Conservation (phyloP, 2,888 invertebrate genomes). For the Eupithecia abbreviata region DNA sequence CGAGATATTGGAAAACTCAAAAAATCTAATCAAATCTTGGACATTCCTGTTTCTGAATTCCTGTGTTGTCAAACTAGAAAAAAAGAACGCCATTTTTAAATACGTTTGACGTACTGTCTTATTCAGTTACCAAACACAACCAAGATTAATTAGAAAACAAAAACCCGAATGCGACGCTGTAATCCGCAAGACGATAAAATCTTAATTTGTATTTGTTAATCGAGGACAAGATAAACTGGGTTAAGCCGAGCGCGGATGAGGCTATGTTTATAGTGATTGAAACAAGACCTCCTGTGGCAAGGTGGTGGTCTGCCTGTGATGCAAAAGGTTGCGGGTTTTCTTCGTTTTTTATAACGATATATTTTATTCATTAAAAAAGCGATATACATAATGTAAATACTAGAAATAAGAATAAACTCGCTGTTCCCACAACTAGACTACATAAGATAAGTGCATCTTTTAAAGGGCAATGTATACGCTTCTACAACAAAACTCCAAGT, state of each 20-base stretch:
- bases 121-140: not conserved
- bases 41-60: too few species aligned
- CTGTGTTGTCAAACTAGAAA: too few species aligned
- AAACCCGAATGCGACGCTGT: not conserved
- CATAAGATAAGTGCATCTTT: too few species aligned
- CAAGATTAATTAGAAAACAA: constrained; percentile 10
- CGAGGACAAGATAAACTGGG: constrained; percentile 34
- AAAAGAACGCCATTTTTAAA: not conserved
- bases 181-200: constrained; percentile 30
- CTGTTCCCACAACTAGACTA: too few species aligned
- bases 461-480: too few species aligned
- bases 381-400: too few species aligned
- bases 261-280: constrained; percentile 4
- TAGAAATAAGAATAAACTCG: too few species aligned
- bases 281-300: not conserved
- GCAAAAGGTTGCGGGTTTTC: not conserved
- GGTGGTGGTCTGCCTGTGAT: not conserved
- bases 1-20: too few species aligned
- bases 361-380: too few species aligned
- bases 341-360: too few species aligned
- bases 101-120: not conserved
- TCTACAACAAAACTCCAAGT: too few species aligned
- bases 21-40: too few species aligned
- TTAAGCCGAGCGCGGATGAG: constrained; percentile 16
- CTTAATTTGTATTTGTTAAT: constrained; percentile 46